Evolutionary conservation across 2,113 vertebrate species (phyloP).

Genomic region (Sceloporus undulatus): DNA sequence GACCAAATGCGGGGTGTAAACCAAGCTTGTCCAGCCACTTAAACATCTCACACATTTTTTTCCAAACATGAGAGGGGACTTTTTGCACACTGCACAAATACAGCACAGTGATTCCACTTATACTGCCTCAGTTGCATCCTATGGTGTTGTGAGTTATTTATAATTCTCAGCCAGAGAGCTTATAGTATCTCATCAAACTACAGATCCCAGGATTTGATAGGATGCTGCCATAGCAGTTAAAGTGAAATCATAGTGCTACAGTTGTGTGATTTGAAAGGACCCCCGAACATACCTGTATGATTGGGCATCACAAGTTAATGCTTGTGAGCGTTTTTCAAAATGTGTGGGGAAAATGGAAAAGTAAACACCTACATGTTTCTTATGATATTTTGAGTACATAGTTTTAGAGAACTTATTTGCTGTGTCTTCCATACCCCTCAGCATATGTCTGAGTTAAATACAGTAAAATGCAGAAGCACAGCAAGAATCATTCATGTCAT

Average conservation of each 20-base stretch:
- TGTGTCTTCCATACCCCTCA: neutral
- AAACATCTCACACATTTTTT: neutral
- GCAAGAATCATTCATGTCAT: neutral
- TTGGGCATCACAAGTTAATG: neutral
- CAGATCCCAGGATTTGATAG: too few relatives aligned
- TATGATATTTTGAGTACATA: neutral
- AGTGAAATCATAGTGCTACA: too few relatives aligned
- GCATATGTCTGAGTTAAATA: neutral
- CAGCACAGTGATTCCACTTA: too few relatives aligned
- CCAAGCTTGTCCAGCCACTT: neutral
- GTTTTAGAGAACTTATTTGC: neutral
- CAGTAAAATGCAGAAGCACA: neutral
- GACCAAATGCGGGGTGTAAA: neutral
- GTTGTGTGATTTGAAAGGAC: too few relatives aligned
- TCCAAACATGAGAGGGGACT: neutral
- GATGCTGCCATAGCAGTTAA: too few relatives aligned
- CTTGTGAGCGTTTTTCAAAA: neutral
- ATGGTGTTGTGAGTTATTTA: too few relatives aligned
- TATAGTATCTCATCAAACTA: too few relatives aligned
- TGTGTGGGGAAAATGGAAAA: neutral
- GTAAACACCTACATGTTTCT: too few relatives aligned
- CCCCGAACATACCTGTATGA: neutral
- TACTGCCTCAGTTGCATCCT: too few relatives aligned
- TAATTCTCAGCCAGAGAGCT: too few relatives aligned
- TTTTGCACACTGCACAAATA: too few relatives aligned